phyloP scores from a whole-genome alignment of 1,140 invertebrate species.

The Tetraneura akinire region DNA sequence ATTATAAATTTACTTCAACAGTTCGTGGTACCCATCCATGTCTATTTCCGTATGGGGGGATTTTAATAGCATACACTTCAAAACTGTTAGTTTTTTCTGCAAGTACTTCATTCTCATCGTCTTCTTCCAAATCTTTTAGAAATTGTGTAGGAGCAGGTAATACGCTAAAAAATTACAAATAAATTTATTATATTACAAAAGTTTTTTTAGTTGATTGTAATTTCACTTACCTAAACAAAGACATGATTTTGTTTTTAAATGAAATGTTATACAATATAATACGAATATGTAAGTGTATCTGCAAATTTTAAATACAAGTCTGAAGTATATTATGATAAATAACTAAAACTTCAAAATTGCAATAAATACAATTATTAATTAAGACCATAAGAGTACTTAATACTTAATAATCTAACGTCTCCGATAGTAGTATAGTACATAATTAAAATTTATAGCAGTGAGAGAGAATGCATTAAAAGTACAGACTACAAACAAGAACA shows the following conservation, averaged over 20 bases:
- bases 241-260: not conserved
- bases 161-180: slow-evolving; percentile 2
- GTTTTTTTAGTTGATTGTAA: not conserved
- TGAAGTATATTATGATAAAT: too few species aligned
- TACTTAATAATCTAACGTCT: too few species aligned
- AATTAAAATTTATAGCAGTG: too few species aligned
- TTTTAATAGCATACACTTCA: slow-evolving; percentile 64
- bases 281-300: too few species aligned
- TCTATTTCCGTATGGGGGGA: slow-evolving; percentile 95
- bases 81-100: slow-evolving; percentile 13
- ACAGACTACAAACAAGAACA: too few species aligned
- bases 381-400: too few species aligned
- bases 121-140: slow-evolving; percentile 18
- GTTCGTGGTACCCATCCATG: slow-evolving; percentile 91
- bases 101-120: slow-evolving; percentile 31
- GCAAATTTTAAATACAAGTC: too few species aligned
- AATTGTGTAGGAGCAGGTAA: slow-evolving; percentile 36
- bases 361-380: too few species aligned
- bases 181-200: not conserved
- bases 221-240: slow-evolving; percentile 16
- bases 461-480: too few species aligned
- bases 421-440: too few species aligned
- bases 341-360: too few species aligned
- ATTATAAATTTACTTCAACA: slow-evolving; percentile 70
- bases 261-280: too few species aligned